Percentiles rank a stretch among this genome's conserved stretches.
These are phyloP conservation scores for Cephus pygmeus DNA, from an alignment of 2,888 invertebrate species.

Conservation along the genomic window DNA sequence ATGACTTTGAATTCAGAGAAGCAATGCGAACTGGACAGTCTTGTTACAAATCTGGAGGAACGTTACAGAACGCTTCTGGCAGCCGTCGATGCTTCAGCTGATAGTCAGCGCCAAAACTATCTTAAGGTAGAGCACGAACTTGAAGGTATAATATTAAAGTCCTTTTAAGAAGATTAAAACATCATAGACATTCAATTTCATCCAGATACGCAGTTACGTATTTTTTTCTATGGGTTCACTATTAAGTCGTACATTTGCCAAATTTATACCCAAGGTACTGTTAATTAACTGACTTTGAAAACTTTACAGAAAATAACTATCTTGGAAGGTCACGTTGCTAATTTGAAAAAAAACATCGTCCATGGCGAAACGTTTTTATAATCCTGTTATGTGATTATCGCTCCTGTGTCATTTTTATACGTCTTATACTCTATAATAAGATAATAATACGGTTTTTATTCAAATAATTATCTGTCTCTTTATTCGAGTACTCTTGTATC, in stretches of 20 bases:
- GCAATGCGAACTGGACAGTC: constrained; percentile 43
- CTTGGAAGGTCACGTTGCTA: constrained; percentile 37
- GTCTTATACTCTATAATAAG: not conserved
- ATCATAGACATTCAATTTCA: not conserved
- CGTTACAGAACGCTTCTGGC: constrained; percentile 45
- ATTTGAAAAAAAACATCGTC: constrained; percentile 28
- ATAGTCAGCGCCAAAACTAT: constrained; percentile 43
- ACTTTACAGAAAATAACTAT: constrained; percentile 39
- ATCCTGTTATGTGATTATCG: not conserved
- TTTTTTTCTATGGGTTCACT: not conserved
- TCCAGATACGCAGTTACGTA: not conserved
- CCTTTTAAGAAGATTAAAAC: not conserved
- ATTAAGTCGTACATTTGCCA: not conserved
- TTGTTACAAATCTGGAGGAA: constrained; percentile 43
- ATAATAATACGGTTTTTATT: not conserved
- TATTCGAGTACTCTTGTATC: not conserved
- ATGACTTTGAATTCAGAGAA: constrained; percentile 45
- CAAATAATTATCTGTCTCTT: not conserved
- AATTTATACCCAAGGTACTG: not conserved
- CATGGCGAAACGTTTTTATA: constrained; percentile 22
- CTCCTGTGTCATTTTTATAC: not conserved
- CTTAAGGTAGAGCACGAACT: constrained; percentile 34
- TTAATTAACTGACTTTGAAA: not conserved
- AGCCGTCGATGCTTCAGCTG: constrained; percentile 38
- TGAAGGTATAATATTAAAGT: not conserved